Base-by-base conservation (phyloP, 2,888 invertebrate genomes). In the Hofmannophila pseudospretella region DNA sequence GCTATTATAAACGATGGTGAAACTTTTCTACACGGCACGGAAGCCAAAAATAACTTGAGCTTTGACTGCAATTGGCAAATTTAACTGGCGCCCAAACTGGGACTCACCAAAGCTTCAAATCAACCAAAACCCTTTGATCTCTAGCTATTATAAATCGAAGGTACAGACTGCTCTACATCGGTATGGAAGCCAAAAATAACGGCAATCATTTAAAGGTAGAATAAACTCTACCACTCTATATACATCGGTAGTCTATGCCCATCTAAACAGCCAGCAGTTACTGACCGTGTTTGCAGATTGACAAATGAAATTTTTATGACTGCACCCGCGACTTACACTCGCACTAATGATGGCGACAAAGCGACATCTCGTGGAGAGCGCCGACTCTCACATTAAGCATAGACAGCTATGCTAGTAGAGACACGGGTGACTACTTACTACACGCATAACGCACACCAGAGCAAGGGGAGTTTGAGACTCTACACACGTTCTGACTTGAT, bases 221-320 rank as follows among this genome's bases (percentile, higher is more conserved):
- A n/a, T 8, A 9, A 11, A 7, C 27, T 3, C 4, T 11, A 27
- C 11, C 11, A 10, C 11, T 2, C 12, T 5, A n/a, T n/a, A n/a
- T 7, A n/a, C 27, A 10, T 11, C 5, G 2, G 4, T 32, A 22
- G 9, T 22, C 32, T 32, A 19, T 22, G 32, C 2, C 9, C 22
- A 20, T 11, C 32, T 12, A 22, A 12, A 32, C 22, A 27, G 27
- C 7, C 11, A 16, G 27, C 26, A 34, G 23, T 22, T 8, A 38
- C 45, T 44, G 53, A 49, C 59, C 54, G 54, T 55, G 54, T 59
- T 48, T 57, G 56, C 42, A 74, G 72, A 81, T 78, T 77, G 74
- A 65, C 73, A 66, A 69, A 69, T 81, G 70, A 69, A 72, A 65
- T 56, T 55, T 79, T 78, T 64, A 82, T 78, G 72, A 71, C 54